These are phyloP conservation scores for Excalfactoria chinensis DNA, from an alignment of 2,113 vertebrate genomes.

Conservation along the genomic window DNA sequence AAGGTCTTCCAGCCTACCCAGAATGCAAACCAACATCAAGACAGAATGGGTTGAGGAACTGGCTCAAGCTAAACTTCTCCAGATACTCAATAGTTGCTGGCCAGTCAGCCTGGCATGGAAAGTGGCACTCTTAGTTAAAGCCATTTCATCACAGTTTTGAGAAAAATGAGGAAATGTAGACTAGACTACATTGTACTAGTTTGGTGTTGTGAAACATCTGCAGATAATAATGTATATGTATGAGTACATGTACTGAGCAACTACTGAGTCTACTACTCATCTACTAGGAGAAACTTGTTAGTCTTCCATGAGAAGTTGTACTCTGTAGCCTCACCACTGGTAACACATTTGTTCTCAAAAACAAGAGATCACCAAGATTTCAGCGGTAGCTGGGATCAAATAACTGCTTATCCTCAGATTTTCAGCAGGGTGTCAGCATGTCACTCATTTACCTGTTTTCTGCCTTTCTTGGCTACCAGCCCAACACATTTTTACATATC, in stretches of 20 bases:
- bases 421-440: background rate
- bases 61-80: background rate
- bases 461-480: background rate
- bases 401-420: background rate
- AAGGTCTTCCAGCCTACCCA: background rate
- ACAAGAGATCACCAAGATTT: background rate
- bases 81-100: background rate
- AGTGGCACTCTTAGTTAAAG: background rate
- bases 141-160: background rate
- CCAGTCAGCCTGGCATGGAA: background rate
- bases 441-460: background rate
- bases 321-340: background rate
- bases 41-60: background rate
- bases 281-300: background rate
- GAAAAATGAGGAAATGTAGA: background rate
- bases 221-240: background rate
- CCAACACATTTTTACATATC: rapidly evolving
- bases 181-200: background rate
- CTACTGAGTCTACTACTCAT: background rate
- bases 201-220: background rate
- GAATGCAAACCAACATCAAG: background rate
- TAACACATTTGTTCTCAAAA: background rate
- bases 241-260: background rate
- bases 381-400: background rate
- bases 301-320: background rate